These are phyloP conservation scores for Phasia obesa DNA, from an alignment of 2,888 invertebrate species.

Conservation along the genomic window DNA sequence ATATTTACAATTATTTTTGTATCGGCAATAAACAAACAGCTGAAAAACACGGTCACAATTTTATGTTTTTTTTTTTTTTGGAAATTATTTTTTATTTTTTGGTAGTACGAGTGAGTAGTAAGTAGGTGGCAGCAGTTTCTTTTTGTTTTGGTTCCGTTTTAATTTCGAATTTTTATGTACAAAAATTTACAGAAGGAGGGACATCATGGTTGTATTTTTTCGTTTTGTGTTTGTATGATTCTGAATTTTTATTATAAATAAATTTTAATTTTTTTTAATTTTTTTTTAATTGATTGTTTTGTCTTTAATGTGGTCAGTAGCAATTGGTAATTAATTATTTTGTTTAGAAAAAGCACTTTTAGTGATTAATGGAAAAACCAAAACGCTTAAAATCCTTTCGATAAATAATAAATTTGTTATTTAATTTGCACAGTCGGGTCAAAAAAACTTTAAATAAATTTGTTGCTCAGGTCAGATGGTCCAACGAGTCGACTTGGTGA, in stretches of 20 bases:
- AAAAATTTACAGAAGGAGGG: slow-evolving; percentile 77
- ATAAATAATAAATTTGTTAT: too few relatives aligned
- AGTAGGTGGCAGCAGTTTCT: slow-evolving; percentile 51
- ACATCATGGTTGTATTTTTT: slow-evolving; percentile 78
- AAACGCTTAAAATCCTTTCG: too few relatives aligned
- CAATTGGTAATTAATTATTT: slow-evolving; percentile 35
- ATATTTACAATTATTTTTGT: slow-evolving; percentile 43
- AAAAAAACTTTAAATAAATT: too few relatives aligned
- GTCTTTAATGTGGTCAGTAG: slow-evolving; percentile 57
- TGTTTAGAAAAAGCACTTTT: slow-evolving; percentile 38
- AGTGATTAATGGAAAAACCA: slow-evolving; percentile 28
- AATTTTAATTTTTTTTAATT: slow-evolving; percentile 7
- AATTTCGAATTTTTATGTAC: slow-evolving; percentile 46
- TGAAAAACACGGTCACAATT: slow-evolving; percentile 51
- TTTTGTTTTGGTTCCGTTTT: slow-evolving; percentile 22
- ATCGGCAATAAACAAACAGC: slow-evolving; percentile 69
- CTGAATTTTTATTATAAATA: slow-evolving; percentile 5
- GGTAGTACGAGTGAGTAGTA: slow-evolving; percentile 39
- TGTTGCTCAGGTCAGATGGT: too few relatives aligned
- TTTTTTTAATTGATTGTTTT: slow-evolving; percentile 3
- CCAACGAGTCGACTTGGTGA: too few relatives aligned
- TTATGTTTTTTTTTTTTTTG: slow-evolving; percentile 23
- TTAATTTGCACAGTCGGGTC: too few relatives aligned
- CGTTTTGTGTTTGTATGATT: slow-evolving; percentile 7
- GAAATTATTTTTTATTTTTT: slow-evolving; percentile 36